phyloP scores from a whole-genome alignment of 1,140 invertebrate species.

The Dinothrombium tinctorium region DNA sequence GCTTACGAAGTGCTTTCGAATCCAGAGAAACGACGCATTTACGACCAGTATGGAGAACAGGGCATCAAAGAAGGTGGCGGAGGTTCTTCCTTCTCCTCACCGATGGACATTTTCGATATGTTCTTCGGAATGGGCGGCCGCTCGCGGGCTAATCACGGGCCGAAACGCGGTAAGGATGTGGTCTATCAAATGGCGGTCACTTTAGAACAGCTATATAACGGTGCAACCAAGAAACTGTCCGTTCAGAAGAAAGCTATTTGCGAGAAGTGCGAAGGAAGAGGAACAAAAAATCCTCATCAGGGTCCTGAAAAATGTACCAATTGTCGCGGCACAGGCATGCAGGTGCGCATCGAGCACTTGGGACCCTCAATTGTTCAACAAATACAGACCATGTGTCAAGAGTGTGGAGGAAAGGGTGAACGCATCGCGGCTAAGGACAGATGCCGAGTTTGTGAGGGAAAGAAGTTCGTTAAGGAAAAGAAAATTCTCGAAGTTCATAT shows the following conservation, averaged over 20 bases:
- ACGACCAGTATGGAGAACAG: constrained; percentile 51
- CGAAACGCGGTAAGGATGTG: constrained; percentile 70
- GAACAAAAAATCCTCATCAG: constrained; percentile 17
- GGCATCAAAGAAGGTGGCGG: constrained; percentile 44
- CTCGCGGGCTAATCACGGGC: constrained; percentile 27
- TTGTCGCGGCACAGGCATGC: constrained; percentile 74
- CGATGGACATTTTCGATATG: constrained; percentile 99
- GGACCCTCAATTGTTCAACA: constrained; percentile 92
- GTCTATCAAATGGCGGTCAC: constrained; percentile 77
- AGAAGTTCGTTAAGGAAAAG: constrained; percentile 67
- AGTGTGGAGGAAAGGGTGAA: constrained; percentile 72
- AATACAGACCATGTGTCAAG: constrained; percentile 61
- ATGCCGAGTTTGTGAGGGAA: constrained; percentile 75
- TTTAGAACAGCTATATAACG: constrained; percentile 91
- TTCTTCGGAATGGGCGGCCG: constrained; percentile 60
- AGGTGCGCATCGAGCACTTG: constrained; percentile 70
- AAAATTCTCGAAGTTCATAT: constrained; percentile 95
- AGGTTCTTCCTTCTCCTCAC: constrained; percentile 41
- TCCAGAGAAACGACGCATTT: constrained; percentile 30
- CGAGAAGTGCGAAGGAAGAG: constrained; percentile 73
- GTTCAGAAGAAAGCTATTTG: constrained; percentile 94
- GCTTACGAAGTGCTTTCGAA: constrained; percentile 92
- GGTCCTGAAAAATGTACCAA: constrained; percentile 40
- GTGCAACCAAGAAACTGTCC: constrained; percentile 73
- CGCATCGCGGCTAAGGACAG: constrained; percentile 43